Base-by-base conservation (phyloP, 2,113 vertebrate genomes). In the Malaclemys terrapin region DNA sequence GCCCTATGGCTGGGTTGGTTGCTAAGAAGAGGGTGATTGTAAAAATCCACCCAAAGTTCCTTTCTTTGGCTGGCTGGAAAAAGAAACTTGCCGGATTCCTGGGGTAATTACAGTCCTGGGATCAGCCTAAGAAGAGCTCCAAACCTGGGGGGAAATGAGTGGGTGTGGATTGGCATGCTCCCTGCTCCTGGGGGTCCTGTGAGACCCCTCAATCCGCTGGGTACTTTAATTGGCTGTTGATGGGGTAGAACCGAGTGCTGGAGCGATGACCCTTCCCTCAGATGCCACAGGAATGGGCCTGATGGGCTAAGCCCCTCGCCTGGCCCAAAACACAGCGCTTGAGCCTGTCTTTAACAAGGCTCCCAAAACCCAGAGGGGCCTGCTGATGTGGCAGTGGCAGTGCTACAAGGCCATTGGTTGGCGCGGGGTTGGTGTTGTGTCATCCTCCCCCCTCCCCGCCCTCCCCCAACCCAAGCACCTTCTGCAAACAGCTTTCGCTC, bases 401-500 rank as follows among this genome's bases (percentile, higher is more conserved):
- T 35, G 12, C 20, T 25, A 53, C 42, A 57, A n/a, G 4, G 20
- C 92, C 85, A 10, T 29, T 90, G 65, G n/a, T 20, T 47, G 54
- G 7, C 78, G 87, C 0, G 24, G n/a, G 10, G 24, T 20, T 56
- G 54, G 54, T 56, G 6, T 90, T 76, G 72, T 10, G 50, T 13
- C 2, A 5, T 80, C 9, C 53, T 69, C 81, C 38, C 53, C 1
- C 27, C 11, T 6, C 27, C 2, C 52, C 82, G 42, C 42, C 42
- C 42, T 42, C 54, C 29, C 86, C 82, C 6, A 20, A 88, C 4
- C 42, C 16, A 29, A 87, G 81, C 88, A 93, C 92, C 85, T 76
- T 95, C 49, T 91, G 84, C 93, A 97, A 96, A 97, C 87, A 94
- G 87, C 50, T 17, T 2, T 14, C 5, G 45, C 85, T 94, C 93